phyloP scores from a whole-genome alignment of 2,797 vertebrate genomes.

The Eulemur rubriventer region DNA sequence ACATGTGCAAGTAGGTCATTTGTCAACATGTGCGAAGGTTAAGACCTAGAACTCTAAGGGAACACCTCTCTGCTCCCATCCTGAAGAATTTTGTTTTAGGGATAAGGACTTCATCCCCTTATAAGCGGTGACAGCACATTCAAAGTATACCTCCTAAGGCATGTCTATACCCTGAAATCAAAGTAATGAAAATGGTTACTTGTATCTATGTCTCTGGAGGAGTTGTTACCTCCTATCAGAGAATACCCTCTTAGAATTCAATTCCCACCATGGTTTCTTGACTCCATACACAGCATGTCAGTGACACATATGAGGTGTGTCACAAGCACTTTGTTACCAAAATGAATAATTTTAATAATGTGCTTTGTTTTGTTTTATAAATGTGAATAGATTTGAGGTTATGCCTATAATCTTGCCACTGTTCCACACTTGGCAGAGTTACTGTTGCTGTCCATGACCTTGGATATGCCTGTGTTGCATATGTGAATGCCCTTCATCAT shows the following conservation, averaged over 20 bases:
- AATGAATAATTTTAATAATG: neutral
- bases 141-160: neutral
- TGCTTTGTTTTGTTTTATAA: constrained; percentile 22
- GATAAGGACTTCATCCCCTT: neutral
- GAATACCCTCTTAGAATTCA: neutral
- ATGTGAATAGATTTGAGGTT: constrained; percentile 1
- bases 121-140: neutral
- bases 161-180: neutral
- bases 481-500: neutral
- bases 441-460: neutral
- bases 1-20: neutral
- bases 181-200: neutral
- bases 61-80: neutral
- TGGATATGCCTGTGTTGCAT: neutral
- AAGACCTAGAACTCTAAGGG: neutral
- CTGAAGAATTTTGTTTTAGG: constrained; percentile 13
- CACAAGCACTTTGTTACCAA: neutral
- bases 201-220: neutral
- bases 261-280: neutral
- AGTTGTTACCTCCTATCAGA: neutral
- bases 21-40: neutral
- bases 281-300: neutral
- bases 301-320: neutral
- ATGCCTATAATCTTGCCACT: neutral
- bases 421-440: neutral